Evolutionary conservation across 2,113 vertebrate genomes (phyloP).

Genomic region (Caranx ignobilis): DNA sequence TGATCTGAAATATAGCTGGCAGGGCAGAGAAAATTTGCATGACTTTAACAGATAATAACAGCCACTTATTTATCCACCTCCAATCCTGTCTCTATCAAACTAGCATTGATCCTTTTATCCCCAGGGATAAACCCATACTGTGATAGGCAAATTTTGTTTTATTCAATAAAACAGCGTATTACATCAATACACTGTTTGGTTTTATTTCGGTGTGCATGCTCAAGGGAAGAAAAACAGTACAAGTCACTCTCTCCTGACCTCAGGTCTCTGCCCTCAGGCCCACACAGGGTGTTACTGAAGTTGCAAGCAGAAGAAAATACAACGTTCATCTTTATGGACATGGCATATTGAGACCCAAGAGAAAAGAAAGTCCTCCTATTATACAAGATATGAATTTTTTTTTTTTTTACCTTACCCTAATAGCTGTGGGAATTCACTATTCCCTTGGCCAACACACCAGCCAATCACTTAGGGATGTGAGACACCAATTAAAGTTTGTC

Average conservation of each 20-base stretch:
- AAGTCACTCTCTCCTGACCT: not conserved
- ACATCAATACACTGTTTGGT: not conserved
- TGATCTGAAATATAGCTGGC: slow-evolving; percentile 36
- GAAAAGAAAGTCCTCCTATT: not conserved
- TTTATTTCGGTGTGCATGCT: not conserved
- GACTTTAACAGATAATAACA: slow-evolving; percentile 56
- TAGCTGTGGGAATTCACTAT: slow-evolving; percentile 23
- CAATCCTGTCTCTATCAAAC: slow-evolving; percentile 25
- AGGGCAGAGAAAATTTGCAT: slow-evolving; percentile 52
- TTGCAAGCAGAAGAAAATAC: slow-evolving; percentile 27
- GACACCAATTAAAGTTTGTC: slow-evolving; percentile 9
- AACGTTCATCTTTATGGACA: slow-evolving; percentile 15
- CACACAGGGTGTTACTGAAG: slow-evolving; percentile 24
- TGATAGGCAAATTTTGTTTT: slow-evolving; percentile 35
- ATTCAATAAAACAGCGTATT: slow-evolving; percentile 26
- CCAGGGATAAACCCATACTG: slow-evolving; percentile 7
- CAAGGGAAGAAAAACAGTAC: not conserved
- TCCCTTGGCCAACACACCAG: slow-evolving; percentile 7
- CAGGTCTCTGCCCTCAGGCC: slow-evolving; percentile 12
- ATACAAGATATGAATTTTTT: slow-evolving; percentile 41
- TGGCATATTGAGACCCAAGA: not conserved
- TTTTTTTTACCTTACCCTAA: not conserved
- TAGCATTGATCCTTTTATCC: slow-evolving; percentile 28
- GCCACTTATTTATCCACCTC: slow-evolving; percentile 24
- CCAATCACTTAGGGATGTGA: slow-evolving; percentile 7